Conservation (phyloP, 2,113 vertebrate species). For the Gambusia holbrooki region DNA sequence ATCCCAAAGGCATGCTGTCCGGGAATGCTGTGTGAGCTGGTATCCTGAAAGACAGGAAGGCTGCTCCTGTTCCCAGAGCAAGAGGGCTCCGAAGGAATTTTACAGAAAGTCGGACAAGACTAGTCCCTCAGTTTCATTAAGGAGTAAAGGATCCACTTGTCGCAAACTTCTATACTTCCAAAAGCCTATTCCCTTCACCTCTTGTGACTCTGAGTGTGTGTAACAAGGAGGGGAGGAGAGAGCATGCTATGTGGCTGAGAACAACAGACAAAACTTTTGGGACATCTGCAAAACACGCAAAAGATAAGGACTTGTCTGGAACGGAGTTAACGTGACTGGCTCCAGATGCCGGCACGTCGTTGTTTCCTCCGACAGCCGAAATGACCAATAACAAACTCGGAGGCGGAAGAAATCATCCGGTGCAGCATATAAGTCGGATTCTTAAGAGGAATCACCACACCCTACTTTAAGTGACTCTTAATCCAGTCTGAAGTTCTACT, state of each 20-base stretch:
- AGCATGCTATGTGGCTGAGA: slow-evolving; percentile 40
- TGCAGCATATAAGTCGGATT: slow-evolving; percentile 7
- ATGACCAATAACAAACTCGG: background rate
- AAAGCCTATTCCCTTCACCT: slow-evolving; percentile 33
- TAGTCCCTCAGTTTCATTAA: slow-evolving; percentile 16
- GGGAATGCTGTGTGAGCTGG: slow-evolving; percentile 62
- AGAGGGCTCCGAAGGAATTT: slow-evolving; percentile 51
- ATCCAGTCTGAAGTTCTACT: slow-evolving; percentile 19
- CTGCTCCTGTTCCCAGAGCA: slow-evolving; percentile 53
- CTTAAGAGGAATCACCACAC: background rate
- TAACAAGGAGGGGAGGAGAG: slow-evolving; percentile 30
- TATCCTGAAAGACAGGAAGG: slow-evolving; percentile 78
- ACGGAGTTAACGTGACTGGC: slow-evolving; percentile 35
- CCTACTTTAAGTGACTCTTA: slow-evolving; percentile 20
- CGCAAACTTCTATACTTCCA: slow-evolving; percentile 10
- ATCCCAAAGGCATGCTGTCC: slow-evolving; percentile 66
- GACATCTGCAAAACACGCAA: slow-evolving; percentile 52
- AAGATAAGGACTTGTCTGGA: slow-evolving; percentile 29
- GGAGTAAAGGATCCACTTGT: slow-evolving; percentile 5
- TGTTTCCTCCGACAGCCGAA: slow-evolving; percentile 5
- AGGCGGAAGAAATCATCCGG: slow-evolving; percentile 8
- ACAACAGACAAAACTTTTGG: slow-evolving; percentile 63
- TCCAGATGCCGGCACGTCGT: slow-evolving; percentile 12
- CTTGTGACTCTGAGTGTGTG: slow-evolving; percentile 20
- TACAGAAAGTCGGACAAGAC: too few relatives aligned